Base-by-base conservation (phyloP, 2,888 invertebrate genomes). In the Chymomyza amoena region DNA sequence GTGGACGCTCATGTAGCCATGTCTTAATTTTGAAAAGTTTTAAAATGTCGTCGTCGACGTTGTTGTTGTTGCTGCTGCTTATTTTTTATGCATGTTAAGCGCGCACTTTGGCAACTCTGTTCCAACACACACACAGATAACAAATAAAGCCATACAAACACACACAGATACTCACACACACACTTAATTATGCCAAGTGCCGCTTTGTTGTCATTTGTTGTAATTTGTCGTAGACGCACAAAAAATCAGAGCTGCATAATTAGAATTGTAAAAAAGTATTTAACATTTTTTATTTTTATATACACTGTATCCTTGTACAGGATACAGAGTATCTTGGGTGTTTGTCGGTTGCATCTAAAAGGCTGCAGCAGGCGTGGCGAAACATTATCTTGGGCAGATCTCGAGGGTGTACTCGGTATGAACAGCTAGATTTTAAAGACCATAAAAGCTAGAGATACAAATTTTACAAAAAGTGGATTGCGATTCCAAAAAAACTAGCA, bases 51-150 rank as follows among this genome's bases (percentile, higher is more conserved):
- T 68, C 76, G 81, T 76, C 64, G 81, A 74, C 64, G 75, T 77
- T 71, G 77, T 72, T 66, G 78, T 72, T 65, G 75, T 72, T 68
- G 77, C 68, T 68, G 75, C 69, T 70, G 65, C 86, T 88, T 81
- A 80, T 89, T 90, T 84, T 90, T 89, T 86, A 88, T 89, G 87
- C 89, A 89, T 88, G 89, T 81, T 89, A 87, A 88, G 85, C 81
- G 78, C 57, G 79, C 60, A 28, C 74, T 59, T 61, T 61, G 36
- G 72, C 72, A 69, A 85, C 81, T 81, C 88, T 71, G 84, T 71
- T 67, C 64, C 66, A 77, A 77, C 75, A 77, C 75, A 61, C 68
- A 65, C 56, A 64, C 71, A 63, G 57, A 59, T 61, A 68, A 57
- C 20, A 16, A 50, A 59, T 60, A 65, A 25, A 25, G 25, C 25